These are phyloP conservation scores for Xerus rutilus DNA, from an alignment of 2,797 vertebrate species.

Conservation along the genomic window DNA sequence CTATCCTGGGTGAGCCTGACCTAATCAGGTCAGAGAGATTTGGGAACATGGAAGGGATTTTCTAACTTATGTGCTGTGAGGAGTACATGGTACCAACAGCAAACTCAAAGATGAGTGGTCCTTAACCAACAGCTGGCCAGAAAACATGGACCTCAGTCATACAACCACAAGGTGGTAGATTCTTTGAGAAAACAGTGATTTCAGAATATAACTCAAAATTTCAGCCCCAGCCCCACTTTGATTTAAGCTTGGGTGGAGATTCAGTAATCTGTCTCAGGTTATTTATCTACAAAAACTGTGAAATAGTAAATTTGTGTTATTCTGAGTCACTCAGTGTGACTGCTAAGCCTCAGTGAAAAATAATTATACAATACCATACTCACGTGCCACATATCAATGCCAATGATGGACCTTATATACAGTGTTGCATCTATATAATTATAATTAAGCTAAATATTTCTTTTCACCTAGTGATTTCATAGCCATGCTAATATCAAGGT, in stretches of 20 bases:
- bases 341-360: not conserved
- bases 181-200: not conserved
- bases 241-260: not conserved
- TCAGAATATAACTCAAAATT: not conserved
- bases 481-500: too few species aligned
- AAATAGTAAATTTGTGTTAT: not conserved
- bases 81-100: not conserved
- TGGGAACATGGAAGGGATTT: not conserved
- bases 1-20: not conserved
- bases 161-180: not conserved
- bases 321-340: not conserved
- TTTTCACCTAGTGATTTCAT: not conserved
- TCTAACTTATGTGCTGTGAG: not conserved
- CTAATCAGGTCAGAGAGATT: not conserved
- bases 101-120: not conserved
- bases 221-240: not conserved
- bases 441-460: not conserved
- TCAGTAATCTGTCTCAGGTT: not conserved
- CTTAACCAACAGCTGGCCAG: not conserved
- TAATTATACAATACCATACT: not conserved
- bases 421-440: not conserved
- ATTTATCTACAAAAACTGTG: not conserved
- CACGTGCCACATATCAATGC: not conserved
- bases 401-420: too few species aligned
- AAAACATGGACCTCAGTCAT: not conserved